Evolutionary conservation across 2,888 invertebrate species (phyloP), one percentile per base, ranked within the genome.

Genomic region (Abscondita cerata): DNA sequence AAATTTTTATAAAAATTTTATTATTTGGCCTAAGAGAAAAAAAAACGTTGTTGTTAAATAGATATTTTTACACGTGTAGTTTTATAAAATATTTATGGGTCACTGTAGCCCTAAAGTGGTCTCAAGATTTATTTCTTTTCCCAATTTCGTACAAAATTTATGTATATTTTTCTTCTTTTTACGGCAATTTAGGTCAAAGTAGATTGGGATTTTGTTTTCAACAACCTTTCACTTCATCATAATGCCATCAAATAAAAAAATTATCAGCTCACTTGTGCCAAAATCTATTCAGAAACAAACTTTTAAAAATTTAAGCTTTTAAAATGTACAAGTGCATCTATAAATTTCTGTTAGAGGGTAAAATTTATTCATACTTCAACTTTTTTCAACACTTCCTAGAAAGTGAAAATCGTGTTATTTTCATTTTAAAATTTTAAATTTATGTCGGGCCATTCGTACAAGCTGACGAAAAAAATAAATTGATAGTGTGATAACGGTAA

Each of bases 401-500:
- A 44, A 44, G 18, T 44, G 44, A 44, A 44, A 44, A 44, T 44
- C 44, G 11, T 16, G 18, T 44, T 44, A 44, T 44, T 16, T 44
- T 44, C 44, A 11, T 15, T 25, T n/a, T 25, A 6, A 44, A 44
- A 44, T 18, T 44, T 44, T 44, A 44, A 44, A 44, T 44, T 44
- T 44, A 44, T 18, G 16, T 48, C 48, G 12, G 3, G 9, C 48
- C 9, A 25, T 12, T n/a, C 4, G n/a, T 25, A 15, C 48, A 48
- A 25, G 19, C 25, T 25, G 18, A 16, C 8, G 11, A 41, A 44
- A 41, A 31, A 47, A 47, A 47, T 38, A 50, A 31, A 40, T 56
- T 36, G 57, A 57, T 44, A 33, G 51, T 41, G 48, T 46, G 56
- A 47, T 52, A 51, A 46, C 36, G 36, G 60, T 60, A 31, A 44